Evolutionary conservation across 2,113 vertebrate species (phyloP).

Genomic region (Opisthocomus hoazin): DNA sequence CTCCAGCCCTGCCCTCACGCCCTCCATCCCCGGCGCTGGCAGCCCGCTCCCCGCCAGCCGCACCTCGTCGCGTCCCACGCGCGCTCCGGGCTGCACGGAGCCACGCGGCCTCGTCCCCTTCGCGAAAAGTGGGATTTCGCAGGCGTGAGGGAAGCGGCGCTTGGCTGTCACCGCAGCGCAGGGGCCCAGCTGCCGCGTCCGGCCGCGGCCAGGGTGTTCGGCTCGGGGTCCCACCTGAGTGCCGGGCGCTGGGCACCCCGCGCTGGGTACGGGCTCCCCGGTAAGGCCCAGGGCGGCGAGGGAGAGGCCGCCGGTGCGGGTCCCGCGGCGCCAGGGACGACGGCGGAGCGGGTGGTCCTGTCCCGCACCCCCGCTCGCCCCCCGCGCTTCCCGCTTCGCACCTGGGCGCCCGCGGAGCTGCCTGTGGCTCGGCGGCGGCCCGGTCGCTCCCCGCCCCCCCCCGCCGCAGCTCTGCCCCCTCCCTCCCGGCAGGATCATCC

Average conservation of each 20-base stretch:
- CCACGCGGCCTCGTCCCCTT: neutral
- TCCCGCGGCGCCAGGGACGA: too few relatives aligned
- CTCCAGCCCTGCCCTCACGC: neutral
- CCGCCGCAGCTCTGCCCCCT: neutral
- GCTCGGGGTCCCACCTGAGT: neutral
- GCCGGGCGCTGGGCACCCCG: too few relatives aligned
- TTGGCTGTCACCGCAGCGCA: accelerated
- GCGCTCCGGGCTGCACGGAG: neutral
- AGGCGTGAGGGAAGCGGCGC: neutral
- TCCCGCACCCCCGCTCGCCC: neutral
- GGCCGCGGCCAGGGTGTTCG: accelerated
- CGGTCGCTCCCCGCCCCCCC: neutral
- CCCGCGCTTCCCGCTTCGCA: neutral
- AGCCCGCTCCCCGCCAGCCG: too few relatives aligned
- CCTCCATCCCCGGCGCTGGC: too few relatives aligned
- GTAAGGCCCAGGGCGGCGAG: too few relatives aligned
- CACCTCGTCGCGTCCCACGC: too few relatives aligned
- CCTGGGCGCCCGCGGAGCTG: neutral
- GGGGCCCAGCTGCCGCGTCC: neutral
- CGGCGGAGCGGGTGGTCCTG: too few relatives aligned
- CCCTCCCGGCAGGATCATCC: constrained; percentile 4
- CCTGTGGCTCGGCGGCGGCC: constrained; percentile 32
- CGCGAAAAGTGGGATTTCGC: neutral
- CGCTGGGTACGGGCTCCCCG: too few relatives aligned
- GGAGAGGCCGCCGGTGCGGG: too few relatives aligned